phyloP scores from a whole-genome alignment of 2,113 vertebrate species.

The Marmota flaviventris region DNA sequence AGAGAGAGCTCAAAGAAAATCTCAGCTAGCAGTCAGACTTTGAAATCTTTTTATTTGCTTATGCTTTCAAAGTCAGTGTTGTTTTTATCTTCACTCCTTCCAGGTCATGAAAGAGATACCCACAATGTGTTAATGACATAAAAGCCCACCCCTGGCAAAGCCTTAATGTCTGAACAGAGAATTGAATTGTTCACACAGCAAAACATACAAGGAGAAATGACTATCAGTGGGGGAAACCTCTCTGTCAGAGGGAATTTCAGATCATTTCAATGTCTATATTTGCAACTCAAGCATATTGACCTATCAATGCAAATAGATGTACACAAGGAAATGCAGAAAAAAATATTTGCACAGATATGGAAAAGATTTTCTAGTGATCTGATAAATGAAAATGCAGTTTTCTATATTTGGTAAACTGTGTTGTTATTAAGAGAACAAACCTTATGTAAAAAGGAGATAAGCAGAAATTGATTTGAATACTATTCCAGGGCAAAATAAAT shows the following conservation, averaged over 20 bases:
- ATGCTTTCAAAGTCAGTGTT: conserved; percentile 64
- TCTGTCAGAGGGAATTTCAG: conserved; percentile 74
- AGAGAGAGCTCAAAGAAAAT: conserved; percentile 58
- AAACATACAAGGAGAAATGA: conserved; percentile 58
- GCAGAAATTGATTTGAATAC: conserved; percentile 84
- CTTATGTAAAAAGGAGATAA: conserved; percentile 84
- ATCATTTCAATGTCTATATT: conserved; percentile 80
- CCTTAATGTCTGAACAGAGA: conserved; percentile 70
- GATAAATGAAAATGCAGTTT: conserved; percentile 68
- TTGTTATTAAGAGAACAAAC: conserved; percentile 75
- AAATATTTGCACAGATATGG: conserved; percentile 62
- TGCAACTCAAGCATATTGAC: conserved; percentile 77
- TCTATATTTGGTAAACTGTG: conserved; percentile 77
- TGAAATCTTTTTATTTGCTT: conserved; percentile 71
- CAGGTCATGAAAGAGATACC: conserved; percentile 80
- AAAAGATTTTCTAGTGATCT: conserved; percentile 69
- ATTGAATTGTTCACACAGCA: conserved; percentile 58
- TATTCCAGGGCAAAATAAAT: too few species aligned
- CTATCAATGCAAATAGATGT: conserved; percentile 74
- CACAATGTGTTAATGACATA: conserved; percentile 73
- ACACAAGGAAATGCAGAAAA: neutral
- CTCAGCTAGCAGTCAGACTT: conserved; percentile 50
- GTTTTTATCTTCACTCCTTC: conserved; percentile 78
- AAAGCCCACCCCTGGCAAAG: conserved; percentile 71
- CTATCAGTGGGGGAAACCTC: conserved; percentile 54